These are phyloP conservation scores for Sebastes kiyomatsui DNA, from an alignment of 2,797 vertebrate species.

Conservation along the genomic window DNA sequence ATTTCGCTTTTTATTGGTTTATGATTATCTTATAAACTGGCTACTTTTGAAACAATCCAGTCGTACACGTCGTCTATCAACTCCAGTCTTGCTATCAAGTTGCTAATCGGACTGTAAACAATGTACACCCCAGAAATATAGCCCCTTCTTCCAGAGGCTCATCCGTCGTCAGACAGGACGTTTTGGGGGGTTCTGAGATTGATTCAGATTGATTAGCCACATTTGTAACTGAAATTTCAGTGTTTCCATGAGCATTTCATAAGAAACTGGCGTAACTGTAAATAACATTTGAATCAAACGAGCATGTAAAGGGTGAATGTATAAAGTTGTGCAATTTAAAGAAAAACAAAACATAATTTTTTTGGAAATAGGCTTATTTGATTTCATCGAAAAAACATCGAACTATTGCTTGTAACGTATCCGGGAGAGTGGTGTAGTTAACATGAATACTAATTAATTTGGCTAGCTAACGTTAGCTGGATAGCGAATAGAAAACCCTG, in stretches of 20 bases:
- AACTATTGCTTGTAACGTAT: too few species aligned
- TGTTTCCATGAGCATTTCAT: not conserved
- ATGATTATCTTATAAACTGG: too few species aligned
- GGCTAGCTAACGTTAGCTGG: too few species aligned
- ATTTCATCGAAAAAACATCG: not conserved
- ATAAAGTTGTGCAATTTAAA: not conserved
- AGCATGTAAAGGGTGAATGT: not conserved
- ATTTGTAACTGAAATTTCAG: not conserved
- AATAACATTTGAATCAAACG: not conserved
- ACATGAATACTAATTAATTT: too few species aligned
- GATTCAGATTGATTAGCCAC: not conserved
- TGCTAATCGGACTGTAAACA: fast-evolving
- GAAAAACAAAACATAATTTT: fast-evolving
- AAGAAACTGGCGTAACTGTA: not conserved
- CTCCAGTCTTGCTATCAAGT: too few species aligned
- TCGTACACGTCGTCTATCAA: too few species aligned
- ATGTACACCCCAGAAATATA: fast-evolving
- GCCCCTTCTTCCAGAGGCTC: too few species aligned
- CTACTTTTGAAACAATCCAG: too few species aligned
- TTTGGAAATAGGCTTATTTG: not conserved
- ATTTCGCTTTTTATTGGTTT: too few species aligned
- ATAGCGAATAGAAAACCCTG: too few species aligned
- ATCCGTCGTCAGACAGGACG: fast-evolving
- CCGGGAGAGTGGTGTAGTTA: too few species aligned
- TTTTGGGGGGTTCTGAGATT: too few species aligned